These are phyloP conservation scores for Agelaius phoeniceus DNA, from an alignment of 2,113 vertebrate species.

Conservation along the genomic window DNA sequence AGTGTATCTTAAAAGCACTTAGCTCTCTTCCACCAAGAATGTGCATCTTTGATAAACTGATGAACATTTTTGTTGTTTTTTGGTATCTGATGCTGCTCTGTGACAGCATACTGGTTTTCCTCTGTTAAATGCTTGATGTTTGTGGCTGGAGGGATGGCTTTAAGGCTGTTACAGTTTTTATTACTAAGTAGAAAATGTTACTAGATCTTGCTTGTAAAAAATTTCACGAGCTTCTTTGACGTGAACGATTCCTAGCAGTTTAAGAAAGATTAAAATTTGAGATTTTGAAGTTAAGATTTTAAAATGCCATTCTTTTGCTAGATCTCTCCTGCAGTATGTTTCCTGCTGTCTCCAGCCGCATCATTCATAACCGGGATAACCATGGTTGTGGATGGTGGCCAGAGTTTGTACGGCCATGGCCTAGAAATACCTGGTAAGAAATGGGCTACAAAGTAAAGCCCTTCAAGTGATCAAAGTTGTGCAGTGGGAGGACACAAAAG, in stretches of 20 bases:
- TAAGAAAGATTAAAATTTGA: background rate
- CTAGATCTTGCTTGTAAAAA: background rate
- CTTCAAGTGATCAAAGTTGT: background rate
- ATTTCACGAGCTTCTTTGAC: background rate
- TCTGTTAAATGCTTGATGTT: background rate
- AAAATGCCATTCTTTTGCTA: conserved; percentile 42
- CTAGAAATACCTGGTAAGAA: conserved; percentile 82
- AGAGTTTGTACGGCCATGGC: conserved; percentile 72
- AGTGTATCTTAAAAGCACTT: background rate
- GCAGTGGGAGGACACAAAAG: background rate
- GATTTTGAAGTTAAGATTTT: background rate
- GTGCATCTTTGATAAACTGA: background rate
- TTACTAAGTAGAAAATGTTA: background rate
- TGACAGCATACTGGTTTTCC: background rate
- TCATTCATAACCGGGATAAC: conserved; percentile 89
- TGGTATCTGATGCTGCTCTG: background rate
- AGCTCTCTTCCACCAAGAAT: background rate
- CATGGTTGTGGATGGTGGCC: conserved; percentile 85
- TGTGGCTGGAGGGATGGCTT: background rate
- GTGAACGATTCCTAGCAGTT: background rate
- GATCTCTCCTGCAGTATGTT: conserved; percentile 89
- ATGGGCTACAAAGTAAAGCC: background rate
- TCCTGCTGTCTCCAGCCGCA: conserved; percentile 90
- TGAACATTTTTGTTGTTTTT: background rate
- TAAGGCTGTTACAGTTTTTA: background rate